Evolutionary conservation across 1,140 invertebrate species (phyloP).

Genomic region (Drosophila jambulina): DNA sequence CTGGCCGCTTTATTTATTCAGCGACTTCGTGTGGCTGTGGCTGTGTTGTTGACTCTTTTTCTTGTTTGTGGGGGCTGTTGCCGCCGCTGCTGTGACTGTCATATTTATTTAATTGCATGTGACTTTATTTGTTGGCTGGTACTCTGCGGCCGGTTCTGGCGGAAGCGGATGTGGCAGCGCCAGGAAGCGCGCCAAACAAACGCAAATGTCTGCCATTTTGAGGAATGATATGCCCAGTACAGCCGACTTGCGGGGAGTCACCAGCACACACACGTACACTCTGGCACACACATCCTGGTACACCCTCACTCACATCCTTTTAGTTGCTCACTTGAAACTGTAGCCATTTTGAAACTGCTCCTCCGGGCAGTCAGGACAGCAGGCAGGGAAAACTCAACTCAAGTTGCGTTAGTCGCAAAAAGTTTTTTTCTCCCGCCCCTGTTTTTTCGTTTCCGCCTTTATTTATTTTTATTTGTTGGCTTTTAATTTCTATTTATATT

Average conservation of each 20-base stretch:
- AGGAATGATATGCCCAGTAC: conserved; percentile 71
- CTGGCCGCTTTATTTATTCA: conserved; percentile 58
- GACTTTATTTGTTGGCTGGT: conserved; percentile 65
- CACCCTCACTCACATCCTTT: conserved; percentile 25
- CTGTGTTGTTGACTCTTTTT: conserved; percentile 27
- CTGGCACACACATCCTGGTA: conserved; percentile 8
- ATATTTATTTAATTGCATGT: conserved; percentile 80
- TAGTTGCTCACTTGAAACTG: conserved; percentile 60
- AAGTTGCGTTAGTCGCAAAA: conserved; percentile 69
- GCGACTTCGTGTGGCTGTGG: conserved; percentile 32
- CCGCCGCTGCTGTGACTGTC: conserved; percentile 43
- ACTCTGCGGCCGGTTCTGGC: conserved; percentile 48
- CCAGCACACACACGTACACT: conserved; percentile 3
- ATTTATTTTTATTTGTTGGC: conserved; percentile 77
- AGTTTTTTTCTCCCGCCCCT: conserved; percentile 28
- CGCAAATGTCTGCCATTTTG: conserved; percentile 82
- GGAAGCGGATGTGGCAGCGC: conserved; percentile 81
- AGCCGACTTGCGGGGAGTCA: conserved; percentile 32
- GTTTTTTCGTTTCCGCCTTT: conserved; percentile 37
- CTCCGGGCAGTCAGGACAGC: conserved; percentile 30
- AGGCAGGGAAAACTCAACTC: conserved; percentile 48
- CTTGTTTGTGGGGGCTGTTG: conserved; percentile 32
- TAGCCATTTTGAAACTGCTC: conserved; percentile 55
- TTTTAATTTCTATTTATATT: conserved; percentile 83
- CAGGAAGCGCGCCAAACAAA: conserved; percentile 82